Evolutionary conservation across 1,140 invertebrate species (phyloP), one percentile per base, ranked within the genome.

Genomic region (Aradophagus sp.): DNA sequence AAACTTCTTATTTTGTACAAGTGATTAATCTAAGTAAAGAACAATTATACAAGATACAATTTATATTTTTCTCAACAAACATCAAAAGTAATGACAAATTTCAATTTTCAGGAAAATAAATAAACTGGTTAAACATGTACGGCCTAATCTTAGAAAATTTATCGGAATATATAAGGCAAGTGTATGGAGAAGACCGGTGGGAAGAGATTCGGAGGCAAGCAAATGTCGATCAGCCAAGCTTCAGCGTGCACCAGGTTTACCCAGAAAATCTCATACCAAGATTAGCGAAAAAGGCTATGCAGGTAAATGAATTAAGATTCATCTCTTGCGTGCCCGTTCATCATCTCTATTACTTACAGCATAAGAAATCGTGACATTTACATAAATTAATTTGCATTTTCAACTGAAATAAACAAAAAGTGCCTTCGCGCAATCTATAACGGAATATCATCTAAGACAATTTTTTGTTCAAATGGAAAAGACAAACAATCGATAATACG

Each of bases 161-260:
- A 83, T 91, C 93, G 56, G 94, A 96, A 80, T 97, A 93, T 85
- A 93, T 98, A 65, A 92, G 93, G 48, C 89, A 91, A 70, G 91
- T 90, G 2, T 98, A 97, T 84, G 97, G 97, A 0, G 95, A 97
- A 78, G 94, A 97, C 20, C 90, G 91, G 78, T 98, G 96, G 96
- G 93, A 93, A 77, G 91, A 93, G 83, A 95, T 94, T 23, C 85
- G 95, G 56, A 85, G 92, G 45, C 89, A 92, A 70, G 94, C 94
- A 0, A 89, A 90, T 4, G 91, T 98, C 1, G 92, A 96, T 66
- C 90, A 95, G 67, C 91, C 93, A 1, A 92, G 92, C 35, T 98
- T 98, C 86, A 92, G 92, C 67, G 94, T 95, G 13, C 95, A 97
- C 84, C 93, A 97, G 77, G 93, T 97, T 8, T 98, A 97, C 85